Conservation (phyloP, 2,797 vertebrate genomes). For the Rallus crepitans region DNA sequence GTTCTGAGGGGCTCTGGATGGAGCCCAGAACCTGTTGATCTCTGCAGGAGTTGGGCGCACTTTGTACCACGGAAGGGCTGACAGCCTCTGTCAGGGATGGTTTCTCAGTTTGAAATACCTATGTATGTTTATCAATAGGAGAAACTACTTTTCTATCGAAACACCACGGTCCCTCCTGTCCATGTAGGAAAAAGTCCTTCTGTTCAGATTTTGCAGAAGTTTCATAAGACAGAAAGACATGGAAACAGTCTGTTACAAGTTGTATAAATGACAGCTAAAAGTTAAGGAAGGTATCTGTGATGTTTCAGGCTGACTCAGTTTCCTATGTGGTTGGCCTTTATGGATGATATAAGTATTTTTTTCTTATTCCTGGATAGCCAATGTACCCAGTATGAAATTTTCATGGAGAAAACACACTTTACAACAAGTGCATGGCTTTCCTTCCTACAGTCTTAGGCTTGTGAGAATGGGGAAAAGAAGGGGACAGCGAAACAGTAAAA, state of each 20-base stretch:
- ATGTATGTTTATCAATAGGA: background rate
- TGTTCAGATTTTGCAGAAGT: background rate
- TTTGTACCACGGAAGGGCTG: background rate
- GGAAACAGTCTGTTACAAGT: background rate
- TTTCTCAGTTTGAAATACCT: background rate
- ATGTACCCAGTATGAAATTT: background rate
- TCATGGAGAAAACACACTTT: background rate
- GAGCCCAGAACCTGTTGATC: slow-evolving; percentile 49
- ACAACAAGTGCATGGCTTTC: background rate
- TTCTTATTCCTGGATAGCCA: background rate
- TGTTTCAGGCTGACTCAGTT: background rate
- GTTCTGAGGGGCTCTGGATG: slow-evolving; percentile 11
- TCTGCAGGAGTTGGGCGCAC: background rate
- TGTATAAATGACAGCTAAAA: background rate
- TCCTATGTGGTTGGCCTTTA: background rate
- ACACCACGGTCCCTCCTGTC: background rate
- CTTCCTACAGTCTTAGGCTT: background rate
- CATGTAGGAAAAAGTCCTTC: background rate
- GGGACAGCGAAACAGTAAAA: background rate
- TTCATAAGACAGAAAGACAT: background rate
- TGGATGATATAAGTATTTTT: background rate
- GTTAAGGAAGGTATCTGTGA: background rate
- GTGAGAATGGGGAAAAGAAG: background rate
- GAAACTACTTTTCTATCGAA: background rate
- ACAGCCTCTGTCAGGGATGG: background rate